Base-by-base conservation (phyloP, 2,113 vertebrate species). In the Promerops cafer region DNA sequence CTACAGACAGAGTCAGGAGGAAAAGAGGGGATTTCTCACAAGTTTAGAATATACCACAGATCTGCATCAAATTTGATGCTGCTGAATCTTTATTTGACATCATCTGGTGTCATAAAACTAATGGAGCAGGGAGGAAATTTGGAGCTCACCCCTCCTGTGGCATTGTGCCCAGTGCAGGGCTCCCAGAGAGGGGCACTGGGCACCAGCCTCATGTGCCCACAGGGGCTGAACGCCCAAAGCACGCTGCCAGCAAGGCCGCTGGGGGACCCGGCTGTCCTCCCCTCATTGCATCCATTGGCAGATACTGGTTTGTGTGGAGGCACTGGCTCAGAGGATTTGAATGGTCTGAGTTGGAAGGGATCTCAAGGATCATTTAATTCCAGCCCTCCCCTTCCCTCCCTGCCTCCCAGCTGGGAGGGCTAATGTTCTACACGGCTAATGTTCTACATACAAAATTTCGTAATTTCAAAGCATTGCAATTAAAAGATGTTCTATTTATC, bases 201-300 rank as follows among this genome's bases (percentile, higher is more conserved):
- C 5, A 4, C 6, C 2, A 11, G 16, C 27, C 13, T 10, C 0
- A 0, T 23, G 28, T 28, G 24, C 11, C 35, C 22, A 8, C 14
- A 45, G 35, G 9, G n/a, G 7, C 37, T 56, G 47, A 18, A 16
- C 5, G 5, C 13, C 56, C 44, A 37, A 6, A 9, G 37, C 59
- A 13, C 0, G 0, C 16, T 59, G 39, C 27, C 74, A 35, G 10
- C 16, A 24, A 31, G 35, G 21, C 12, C 5, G 0, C 52, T 1
- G 0, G 3, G 31, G 35, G 49, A 61, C 30, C 31, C 45, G 35
- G 37, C 22, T 53, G 3, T 39, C 28, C 28, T 64, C 23, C 33
- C 6, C 39, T 80, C 15, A 16, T 33, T 22, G 6, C 5, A 1
- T 6, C 8, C 21, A 3, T 22, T 40, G 13, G 26, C 28, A 89